Evolutionary conservation across 2,888 invertebrate species (phyloP).

Genomic region (Diloba caeruleocephala): DNA sequence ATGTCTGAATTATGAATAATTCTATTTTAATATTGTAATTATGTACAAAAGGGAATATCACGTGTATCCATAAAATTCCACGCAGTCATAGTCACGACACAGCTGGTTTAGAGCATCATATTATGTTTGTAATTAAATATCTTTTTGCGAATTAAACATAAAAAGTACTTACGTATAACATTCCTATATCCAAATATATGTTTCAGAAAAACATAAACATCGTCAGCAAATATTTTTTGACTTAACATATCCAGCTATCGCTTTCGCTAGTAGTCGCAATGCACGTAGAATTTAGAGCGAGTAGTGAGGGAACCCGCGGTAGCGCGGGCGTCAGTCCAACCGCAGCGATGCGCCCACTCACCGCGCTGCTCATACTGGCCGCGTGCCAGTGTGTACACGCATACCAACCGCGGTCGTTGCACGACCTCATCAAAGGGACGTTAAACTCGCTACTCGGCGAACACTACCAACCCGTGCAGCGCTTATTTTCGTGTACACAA

Average conservation of each 20-base stretch:
- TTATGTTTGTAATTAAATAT: too few relatives aligned
- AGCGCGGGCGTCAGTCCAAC: slow-evolving; percentile 70
- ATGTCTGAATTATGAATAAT: too few relatives aligned
- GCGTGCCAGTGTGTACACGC: slow-evolving; percentile 68
- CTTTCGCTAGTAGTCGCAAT: slow-evolving; percentile 62
- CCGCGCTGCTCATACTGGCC: slow-evolving; percentile 74
- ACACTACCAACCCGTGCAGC: slow-evolving; percentile 53
- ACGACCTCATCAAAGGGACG: slow-evolving; percentile 56
- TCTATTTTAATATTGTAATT: too few relatives aligned
- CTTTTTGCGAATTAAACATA: too few relatives aligned
- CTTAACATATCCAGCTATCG: slow-evolving; percentile 44
- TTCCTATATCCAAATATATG: not conserved
- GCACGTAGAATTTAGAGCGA: slow-evolving; percentile 67
- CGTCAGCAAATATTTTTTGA: slow-evolving; percentile 19
- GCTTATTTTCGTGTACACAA: slow-evolving; percentile 66
- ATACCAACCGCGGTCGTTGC: slow-evolving; percentile 61
- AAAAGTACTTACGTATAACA: too few relatives aligned
- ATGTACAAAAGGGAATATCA: too few relatives aligned
- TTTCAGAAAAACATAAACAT: slow-evolving; percentile 11
- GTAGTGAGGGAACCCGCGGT: slow-evolving; percentile 58
- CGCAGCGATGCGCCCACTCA: slow-evolving; percentile 83
- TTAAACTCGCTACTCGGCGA: slow-evolving; percentile 57
- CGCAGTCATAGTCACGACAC: too few relatives aligned
- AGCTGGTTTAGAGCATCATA: too few relatives aligned
- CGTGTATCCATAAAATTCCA: too few relatives aligned